Evolutionary conservation across 1,140 invertebrate genomes (phyloP).

Genomic region (Bombus sylvicola): DNA sequence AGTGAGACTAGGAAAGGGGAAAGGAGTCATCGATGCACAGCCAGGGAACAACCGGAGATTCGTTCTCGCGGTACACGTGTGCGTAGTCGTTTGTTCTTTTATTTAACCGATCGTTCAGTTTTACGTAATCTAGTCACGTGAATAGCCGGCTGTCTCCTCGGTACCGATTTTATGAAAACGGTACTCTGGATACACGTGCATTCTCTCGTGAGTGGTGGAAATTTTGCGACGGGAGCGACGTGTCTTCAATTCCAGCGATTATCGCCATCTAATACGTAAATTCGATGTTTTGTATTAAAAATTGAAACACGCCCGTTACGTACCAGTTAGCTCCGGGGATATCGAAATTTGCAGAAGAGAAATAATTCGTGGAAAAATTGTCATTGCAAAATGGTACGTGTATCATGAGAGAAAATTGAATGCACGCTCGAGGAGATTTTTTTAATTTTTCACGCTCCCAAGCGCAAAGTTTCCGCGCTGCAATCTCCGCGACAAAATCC

Average conservation of each 20-base stretch:
- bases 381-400: no score
- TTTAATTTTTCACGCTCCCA: neutral
- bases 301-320: no score
- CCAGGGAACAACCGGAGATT: slow-evolving; percentile 26
- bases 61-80: slow-evolving; percentile 51
- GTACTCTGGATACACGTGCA: neutral
- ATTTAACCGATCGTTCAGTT: neutral
- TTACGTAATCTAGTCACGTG: slow-evolving; percentile 48
- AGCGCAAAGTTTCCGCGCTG: neutral
- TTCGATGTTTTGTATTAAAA: no score
- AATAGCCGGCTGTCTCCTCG: slow-evolving; percentile 62
- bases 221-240: neutral
- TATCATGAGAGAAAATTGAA: no score
- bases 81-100: slow-evolving; percentile 27
- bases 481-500: neutral
- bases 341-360: no score
- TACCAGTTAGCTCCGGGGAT: no score
- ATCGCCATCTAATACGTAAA: no score
- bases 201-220: no score
- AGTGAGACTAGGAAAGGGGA: slow-evolving; percentile 4
- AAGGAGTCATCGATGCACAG: slow-evolving; percentile 29
- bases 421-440: no score
- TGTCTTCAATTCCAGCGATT: neutral
- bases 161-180: slow-evolving; percentile 64
- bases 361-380: no score